A percentile compares a stretch with the other conserved stretches of the same genome.
These are phyloP conservation scores for Spisula subtruncata DNA, from an alignment of 2,888 invertebrate genomes.

Conservation along the genomic window DNA sequence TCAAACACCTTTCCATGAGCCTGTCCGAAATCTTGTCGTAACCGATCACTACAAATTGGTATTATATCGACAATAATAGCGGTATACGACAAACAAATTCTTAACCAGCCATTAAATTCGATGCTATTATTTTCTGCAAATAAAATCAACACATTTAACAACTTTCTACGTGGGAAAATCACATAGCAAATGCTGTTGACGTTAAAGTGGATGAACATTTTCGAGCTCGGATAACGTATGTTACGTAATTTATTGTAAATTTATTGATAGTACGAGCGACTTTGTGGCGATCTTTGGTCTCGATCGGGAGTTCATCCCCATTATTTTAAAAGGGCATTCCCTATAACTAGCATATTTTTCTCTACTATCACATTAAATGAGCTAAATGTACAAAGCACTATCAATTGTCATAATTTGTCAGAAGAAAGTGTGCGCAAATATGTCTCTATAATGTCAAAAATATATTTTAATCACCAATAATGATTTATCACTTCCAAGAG, in stretches of 20 bases:
- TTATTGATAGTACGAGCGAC: no score
- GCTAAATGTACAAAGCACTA: background rate
- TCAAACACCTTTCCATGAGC: background rate
- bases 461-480: no score
- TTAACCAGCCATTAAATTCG: background rate
- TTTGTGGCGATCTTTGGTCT: no score
- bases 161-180: conserved; percentile 5
- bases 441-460: no score
- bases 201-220: background rate
- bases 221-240: no score
- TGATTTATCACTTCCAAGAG: no score
- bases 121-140: background rate
- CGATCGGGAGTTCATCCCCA: no score
- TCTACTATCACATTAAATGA: no score
- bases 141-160: background rate
- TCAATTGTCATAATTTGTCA: no score
- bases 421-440: no score
- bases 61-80: conserved; percentile 1
- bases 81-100: background rate
- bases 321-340: background rate
- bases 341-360: no score
- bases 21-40: background rate
- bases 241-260: no score
- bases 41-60: conserved; percentile 9
- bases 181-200: background rate